A percentile compares a stretch with the other conserved stretches of the same genome.
These are phyloP conservation scores for Rattus rattus DNA, from an alignment of 2,113 vertebrate genomes.

Conservation along the genomic window DNA sequence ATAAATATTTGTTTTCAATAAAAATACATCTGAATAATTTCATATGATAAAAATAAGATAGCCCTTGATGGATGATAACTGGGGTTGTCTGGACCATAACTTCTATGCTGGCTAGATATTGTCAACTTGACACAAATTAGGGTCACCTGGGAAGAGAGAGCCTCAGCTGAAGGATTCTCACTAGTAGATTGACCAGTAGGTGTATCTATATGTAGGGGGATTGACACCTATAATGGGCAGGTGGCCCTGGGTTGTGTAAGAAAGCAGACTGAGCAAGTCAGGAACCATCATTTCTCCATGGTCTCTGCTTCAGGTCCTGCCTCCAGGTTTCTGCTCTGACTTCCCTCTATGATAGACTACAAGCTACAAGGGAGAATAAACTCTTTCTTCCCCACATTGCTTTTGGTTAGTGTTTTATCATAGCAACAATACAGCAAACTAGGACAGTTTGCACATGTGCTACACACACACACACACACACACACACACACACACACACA, in stretches of 20 bases:
- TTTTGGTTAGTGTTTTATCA: neutral
- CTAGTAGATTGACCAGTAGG: neutral
- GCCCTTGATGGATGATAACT: neutral
- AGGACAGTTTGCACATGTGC: neutral
- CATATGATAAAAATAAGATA: neutral
- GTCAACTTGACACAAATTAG: neutral
- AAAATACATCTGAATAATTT: neutral
- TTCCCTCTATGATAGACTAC: neutral
- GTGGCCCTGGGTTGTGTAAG: neutral
- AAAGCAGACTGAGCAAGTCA: neutral
- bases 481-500: neutral
- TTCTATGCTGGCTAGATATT: neutral
- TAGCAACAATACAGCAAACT: neutral
- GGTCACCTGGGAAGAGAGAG: neutral
- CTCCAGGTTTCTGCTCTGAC: neutral
- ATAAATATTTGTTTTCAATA: neutral
- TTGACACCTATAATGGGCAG: neutral
- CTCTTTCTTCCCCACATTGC: neutral
- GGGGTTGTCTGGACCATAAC: neutral
- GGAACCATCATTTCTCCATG: neutral
- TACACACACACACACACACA: neutral
- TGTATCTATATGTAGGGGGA: neutral
- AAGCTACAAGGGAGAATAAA: neutral
- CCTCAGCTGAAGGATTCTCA: neutral
- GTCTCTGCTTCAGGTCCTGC: neutral